A percentile compares a stretch with the other conserved stretches of the same genome.
Conservation (phyloP, 1,140 invertebrate species). For the Liolophura sinensis region DNA sequence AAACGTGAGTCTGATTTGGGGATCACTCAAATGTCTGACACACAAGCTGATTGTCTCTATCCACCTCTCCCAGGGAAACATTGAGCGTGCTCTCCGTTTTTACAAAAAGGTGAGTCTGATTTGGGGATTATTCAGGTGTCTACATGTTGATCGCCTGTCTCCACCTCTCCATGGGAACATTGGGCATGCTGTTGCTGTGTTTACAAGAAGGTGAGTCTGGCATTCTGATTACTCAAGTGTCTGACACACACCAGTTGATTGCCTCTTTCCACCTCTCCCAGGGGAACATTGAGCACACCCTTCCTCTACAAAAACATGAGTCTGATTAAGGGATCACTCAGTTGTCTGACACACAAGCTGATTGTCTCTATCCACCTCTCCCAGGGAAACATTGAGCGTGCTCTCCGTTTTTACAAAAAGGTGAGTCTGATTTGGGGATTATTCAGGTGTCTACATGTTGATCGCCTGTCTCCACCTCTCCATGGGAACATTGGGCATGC, state of each 20-base stretch:
- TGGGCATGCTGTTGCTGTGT: constrained; percentile 48
- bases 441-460: constrained; percentile 51
- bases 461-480: constrained; percentile 51
- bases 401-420: too few relatives aligned
- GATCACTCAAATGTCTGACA: constrained; percentile 54
- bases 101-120: constrained; percentile 46
- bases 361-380: too few relatives aligned
- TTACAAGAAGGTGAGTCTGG: constrained; percentile 22
- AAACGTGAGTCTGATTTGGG: constrained; percentile 50
- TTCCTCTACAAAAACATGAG: constrained; percentile 22
- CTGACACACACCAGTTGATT: constrained; percentile 28
- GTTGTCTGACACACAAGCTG: too few relatives aligned
- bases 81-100: constrained; percentile 42
- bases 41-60: constrained; percentile 53
- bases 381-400: too few relatives aligned
- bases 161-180: constrained; percentile 47
- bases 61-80: constrained; percentile 45
- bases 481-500: constrained; percentile 46
- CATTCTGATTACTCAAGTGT: constrained; percentile 22
- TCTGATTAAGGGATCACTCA: background rate
- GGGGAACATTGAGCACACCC: constrained; percentile 16
- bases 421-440: constrained; percentile 51
- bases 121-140: too few relatives aligned
- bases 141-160: constrained; percentile 53
- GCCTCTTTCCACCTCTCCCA: constrained; percentile 23